Percentiles rank a stretch among this genome's conserved stretches.
Conservation (phyloP, 2,888 invertebrate genomes). For the Pollenia griseotomentosa region DNA sequence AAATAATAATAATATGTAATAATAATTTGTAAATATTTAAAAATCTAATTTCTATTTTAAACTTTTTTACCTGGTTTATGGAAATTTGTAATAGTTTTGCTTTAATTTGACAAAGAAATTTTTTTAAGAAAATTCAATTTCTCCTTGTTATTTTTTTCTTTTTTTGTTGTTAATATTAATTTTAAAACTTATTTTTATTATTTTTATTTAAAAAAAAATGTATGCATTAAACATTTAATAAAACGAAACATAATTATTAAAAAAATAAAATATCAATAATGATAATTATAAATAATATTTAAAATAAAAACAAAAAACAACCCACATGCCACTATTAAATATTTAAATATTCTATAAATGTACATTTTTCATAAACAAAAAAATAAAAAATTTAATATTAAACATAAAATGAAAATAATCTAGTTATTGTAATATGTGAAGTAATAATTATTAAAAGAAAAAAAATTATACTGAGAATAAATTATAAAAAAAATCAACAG, state of each 20-base stretch:
- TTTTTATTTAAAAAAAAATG: slow-evolving; percentile 37
- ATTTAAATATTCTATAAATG: slow-evolving; percentile 68
- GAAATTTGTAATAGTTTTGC: slow-evolving; percentile 11
- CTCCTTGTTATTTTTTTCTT: slow-evolving; percentile 46
- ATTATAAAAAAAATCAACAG: slow-evolving; percentile 52
- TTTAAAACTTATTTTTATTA: slow-evolving; percentile 35
- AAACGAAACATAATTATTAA: slow-evolving; percentile 25
- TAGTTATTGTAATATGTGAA: slow-evolving; percentile 74
- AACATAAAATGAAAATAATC: slow-evolving; percentile 60
- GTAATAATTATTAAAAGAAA: slow-evolving; percentile 65
- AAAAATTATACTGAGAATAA: slow-evolving; percentile 66
- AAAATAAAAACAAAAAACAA: slow-evolving; percentile 54
- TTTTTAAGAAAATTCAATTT: background rate
- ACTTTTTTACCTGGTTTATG: background rate
- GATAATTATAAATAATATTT: slow-evolving; percentile 57
- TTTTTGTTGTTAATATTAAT: slow-evolving; percentile 51
- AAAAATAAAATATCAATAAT: slow-evolving; percentile 20
- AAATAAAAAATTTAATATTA: slow-evolving; percentile 34
- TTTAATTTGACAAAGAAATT: slow-evolving; percentile 1
- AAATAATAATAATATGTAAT: background rate
- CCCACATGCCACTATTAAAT: slow-evolving; percentile 72
- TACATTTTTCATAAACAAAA: slow-evolving; percentile 65
- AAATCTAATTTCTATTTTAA: background rate
- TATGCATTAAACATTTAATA: slow-evolving; percentile 10
- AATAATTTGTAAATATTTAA: slow-evolving; percentile 56